Evolutionary conservation across 1,140 invertebrate genomes (phyloP), one percentile per base, ranked within the genome.

Genomic region (Papilio polytes): DNA sequence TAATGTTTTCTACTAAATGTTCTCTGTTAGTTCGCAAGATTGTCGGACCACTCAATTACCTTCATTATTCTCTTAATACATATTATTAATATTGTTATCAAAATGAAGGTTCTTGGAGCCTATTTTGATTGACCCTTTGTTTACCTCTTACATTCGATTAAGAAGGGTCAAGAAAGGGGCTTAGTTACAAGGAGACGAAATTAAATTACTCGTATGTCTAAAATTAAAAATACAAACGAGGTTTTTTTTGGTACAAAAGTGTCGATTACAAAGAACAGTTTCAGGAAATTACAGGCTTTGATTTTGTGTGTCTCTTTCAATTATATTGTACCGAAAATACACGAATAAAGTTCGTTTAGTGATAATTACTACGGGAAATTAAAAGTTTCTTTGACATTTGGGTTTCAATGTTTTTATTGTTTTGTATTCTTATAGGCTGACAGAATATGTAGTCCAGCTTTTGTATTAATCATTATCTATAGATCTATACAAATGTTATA

Each of bases 191-290:
- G 22, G 12, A 31, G 22, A 26, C 10, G 26, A 15, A 26, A 66
- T 31, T 63, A 66, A 66, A 66, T 66, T 31, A 66, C 22, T 31
- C 13, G 22, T 10, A 26, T 66, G 22, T 66, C 26, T 66, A 66
- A 66, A 31, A 31, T 66, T 31, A 66, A 63, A 63, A 63, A 66
- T 13, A 26, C 22, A 63, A 26, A 66, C 31, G 12, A 31, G 26
- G 63, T 66, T 66, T 66, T 12, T 66, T 31, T 31, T n/a, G 13
- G 31, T 51, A 48, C 46, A 51, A 51, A 18, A 18, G 51, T 80
- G 51, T 80, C 44, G 22, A 41, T 80, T 36, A 73, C 79, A 80
- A 74, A 80, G 66, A 66, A 80, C 79, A 80, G 46, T 72, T 73
- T 80, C 18, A 15, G 46, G 31, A 46, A 80, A 80, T 80, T 73